Base-by-base conservation (phyloP, 2,113 vertebrate species). In the Ophiodon elongatus region DNA sequence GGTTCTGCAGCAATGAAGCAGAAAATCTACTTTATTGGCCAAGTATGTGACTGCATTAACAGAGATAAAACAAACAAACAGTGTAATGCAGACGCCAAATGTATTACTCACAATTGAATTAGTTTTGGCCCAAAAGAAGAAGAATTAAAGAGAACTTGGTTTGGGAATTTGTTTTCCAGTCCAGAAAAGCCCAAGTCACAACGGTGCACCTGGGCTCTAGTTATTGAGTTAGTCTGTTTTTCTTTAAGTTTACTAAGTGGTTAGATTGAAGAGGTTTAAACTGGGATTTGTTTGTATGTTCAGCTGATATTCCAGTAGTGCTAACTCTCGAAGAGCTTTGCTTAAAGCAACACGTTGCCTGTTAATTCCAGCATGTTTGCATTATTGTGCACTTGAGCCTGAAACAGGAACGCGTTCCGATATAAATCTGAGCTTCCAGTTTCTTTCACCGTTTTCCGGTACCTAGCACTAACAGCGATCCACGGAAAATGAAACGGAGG, bases 1-100 rank as follows among this genome's bases (percentile, higher is more conserved):
- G 74, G 23, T 62, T 79, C 50, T 72, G 73, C 69, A 73, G 66
- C 73, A 81, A 25, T 50, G 29, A 79, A 65, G 41, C 33, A 52
- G 19, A 62, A 66, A 65, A 73, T 62, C 47, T n/a, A 43, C 59
- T 69, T 56, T 47, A 19, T 23, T 59, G 71, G 45, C 8, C n/a
- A 8, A 52, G n/a, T 63, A 8, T 41, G 39, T 52, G 1, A 23
- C 74, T 60, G 23, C 14, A 4, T 4, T 31, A 17, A 19, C 25
- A 59, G 56, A 59, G 56, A 59, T 14, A 14, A 47, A 5, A 47
- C 15, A 54, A 54, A 54, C 21, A 62, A 35, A 63, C 8, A 9
- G 6, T 33, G 6, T 31, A 19, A 19, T 33, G 9, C 31, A 62
- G 15, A 62, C 13, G 11, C 25, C 3, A 4, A 59, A 59, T 15